Percentiles rank a stretch among this genome's conserved stretches.
phyloP scores from a whole-genome alignment of 2,888 invertebrate genomes.

The Temnothorax unifasciatus region DNA sequence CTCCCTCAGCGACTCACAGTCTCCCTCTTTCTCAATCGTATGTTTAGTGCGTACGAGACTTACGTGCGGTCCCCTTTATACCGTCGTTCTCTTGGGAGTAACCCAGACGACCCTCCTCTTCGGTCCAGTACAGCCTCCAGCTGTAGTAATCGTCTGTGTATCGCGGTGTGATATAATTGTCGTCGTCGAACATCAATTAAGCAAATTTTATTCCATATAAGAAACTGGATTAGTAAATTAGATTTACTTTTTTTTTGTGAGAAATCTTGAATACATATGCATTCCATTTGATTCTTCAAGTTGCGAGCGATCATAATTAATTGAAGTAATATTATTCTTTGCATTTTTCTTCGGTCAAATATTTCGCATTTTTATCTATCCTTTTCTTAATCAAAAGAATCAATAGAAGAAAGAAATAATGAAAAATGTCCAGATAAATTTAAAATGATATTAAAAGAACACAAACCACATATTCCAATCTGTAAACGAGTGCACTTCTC shows the following conservation, averaged over 20 bases:
- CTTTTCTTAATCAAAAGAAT: too few relatives aligned
- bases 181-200: not conserved
- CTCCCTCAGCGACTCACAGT: not conserved
- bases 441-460: not conserved
- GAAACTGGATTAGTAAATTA: not conserved
- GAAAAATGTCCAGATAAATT: not conserved
- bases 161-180: not conserved
- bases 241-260: not conserved
- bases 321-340: not conserved
- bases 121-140: constrained; percentile 4
- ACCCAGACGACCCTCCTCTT: constrained; percentile 51
- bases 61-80: constrained; percentile 71
- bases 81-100: constrained; percentile 60
- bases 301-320: not conserved
- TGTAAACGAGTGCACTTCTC: not conserved
- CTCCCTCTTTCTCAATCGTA: constrained; percentile 62
- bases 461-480: not conserved
- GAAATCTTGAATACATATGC: not conserved
- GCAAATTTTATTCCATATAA: not conserved
- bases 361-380: too few relatives aligned
- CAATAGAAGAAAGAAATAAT: not conserved
- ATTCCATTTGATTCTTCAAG: not conserved
- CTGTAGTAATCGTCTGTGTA: not conserved
- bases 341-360: not conserved
- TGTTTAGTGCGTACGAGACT: constrained; percentile 67